Evolutionary conservation across 2,888 invertebrate species (phyloP), one percentile per base, ranked within the genome.

Genomic region (Eristalis tenax): DNA sequence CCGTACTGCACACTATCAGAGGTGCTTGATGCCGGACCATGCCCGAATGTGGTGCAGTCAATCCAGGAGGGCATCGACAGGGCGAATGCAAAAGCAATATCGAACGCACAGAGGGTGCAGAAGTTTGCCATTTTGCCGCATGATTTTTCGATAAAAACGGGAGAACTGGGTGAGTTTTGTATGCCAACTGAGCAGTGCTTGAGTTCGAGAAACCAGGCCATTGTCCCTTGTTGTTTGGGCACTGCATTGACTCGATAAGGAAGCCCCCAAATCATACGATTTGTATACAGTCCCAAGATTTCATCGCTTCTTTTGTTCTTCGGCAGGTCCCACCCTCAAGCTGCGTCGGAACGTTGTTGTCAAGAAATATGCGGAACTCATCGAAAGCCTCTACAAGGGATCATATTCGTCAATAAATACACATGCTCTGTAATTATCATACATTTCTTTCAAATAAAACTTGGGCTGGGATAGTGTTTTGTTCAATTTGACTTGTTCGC

Each of bases 61-160:
- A 95, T 98, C 83, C 96, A 97, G 91, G 95, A 94, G 57, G 98
- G 96, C 3, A 95, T 98, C 69, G 94, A 95, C 86, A 94, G 95
- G 80, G 97, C 96, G 23, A 98, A 98, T 93, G 93, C 93, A 70
- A 94, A 95, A 73, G 96, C 97, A 18, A 96, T 96, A 73, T 98
- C 98, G 0, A 96, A 96, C 92, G 98, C 98, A 26, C 97, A 98
- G 90, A 96, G 95, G 91, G 95, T 98, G 77, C 97, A 98, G 93
- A 98, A 98, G 92, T 97, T 98, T 93, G 93, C 95, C 0, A 94
- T 98, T 71, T 93, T 98, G 71, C 97, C 98, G 0, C 94, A 94
- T 50, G 98, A 98, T 92, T 98, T 98, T 93, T 97, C 98, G 4
- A 93, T 97, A 86, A 94, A 95, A 57, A 96, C 97, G 4, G 98